Conservation (phyloP, 2,888 invertebrate species). For the Temnothorax unifasciatus region DNA sequence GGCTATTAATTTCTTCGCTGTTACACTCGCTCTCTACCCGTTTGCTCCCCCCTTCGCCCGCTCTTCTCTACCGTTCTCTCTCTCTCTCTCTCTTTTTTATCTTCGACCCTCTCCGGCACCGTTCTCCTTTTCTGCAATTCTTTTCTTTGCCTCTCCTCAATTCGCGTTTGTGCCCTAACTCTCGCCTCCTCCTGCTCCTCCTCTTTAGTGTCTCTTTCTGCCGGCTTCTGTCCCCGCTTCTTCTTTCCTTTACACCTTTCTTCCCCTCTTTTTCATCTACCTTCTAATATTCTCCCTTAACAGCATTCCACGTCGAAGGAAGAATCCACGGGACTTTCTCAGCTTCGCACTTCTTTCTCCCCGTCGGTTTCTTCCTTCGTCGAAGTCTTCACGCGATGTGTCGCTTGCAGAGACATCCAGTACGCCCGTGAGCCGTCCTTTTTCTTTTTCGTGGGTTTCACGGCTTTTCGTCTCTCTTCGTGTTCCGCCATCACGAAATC, state of each 20-base stretch:
- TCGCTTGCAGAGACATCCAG: conserved; percentile 5
- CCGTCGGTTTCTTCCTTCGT: not conserved
- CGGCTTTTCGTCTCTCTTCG: not conserved
- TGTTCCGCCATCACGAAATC: conserved; percentile 41
- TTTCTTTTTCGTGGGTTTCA: not conserved
- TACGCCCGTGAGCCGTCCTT: not conserved
- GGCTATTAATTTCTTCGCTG: conserved; percentile 86
- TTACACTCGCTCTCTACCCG: conserved; percentile 77
- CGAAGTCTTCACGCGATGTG: conserved; percentile 32
- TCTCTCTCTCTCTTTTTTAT: conserved; percentile 62
- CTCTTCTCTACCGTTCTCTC: conserved; percentile 65
- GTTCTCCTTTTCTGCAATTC: conserved; percentile 54
- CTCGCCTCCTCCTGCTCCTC: conserved; percentile 36
- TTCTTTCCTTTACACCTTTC: conserved; percentile 21
- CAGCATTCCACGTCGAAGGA: conserved; percentile 52
- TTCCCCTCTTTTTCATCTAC: conserved; percentile 57
- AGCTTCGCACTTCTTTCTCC: conserved; percentile 10
- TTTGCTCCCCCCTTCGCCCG: conserved; percentile 40
- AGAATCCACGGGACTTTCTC: conserved; percentile 44
- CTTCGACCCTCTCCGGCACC: conserved; percentile 50
- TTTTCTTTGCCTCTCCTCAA: conserved; percentile 50
- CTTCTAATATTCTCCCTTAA: conserved; percentile 36
- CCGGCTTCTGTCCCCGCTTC: conserved; percentile 31
- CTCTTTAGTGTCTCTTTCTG: conserved; percentile 24
- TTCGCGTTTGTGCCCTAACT: conserved; percentile 53